A percentile compares a stretch with the other conserved stretches of the same genome.
Evolutionary conservation across 2,888 invertebrate genomes (phyloP).

Genomic region (Torymus tubicola): DNA sequence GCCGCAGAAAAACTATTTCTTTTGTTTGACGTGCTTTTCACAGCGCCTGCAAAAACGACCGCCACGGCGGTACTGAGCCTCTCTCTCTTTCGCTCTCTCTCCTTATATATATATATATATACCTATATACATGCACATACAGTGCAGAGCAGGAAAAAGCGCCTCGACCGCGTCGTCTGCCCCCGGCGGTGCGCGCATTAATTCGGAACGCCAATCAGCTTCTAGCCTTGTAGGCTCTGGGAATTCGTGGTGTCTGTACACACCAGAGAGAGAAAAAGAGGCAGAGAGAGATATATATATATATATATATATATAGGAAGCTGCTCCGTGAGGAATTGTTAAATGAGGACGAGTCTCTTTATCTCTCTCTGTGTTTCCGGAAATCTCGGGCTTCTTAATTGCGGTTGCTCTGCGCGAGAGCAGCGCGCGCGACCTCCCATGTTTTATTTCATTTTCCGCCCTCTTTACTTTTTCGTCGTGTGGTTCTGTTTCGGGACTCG

Average conservation of each 20-base stretch:
- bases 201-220: conserved; percentile 51
- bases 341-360: conserved; percentile 45
- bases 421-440: background rate
- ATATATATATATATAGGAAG: conserved; percentile 31
- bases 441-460: conserved; percentile 33
- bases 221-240: conserved; percentile 10
- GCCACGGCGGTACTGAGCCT: too few species aligned
- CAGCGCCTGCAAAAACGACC: background rate
- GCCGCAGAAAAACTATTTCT: conserved; percentile 5
- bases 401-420: conserved; percentile 24
- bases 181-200: conserved; percentile 24
- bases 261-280: conserved; percentile 6
- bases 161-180: background rate
- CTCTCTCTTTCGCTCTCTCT: too few species aligned
- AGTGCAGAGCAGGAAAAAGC: too few species aligned
- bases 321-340: conserved; percentile 55
- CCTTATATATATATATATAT: too few species aligned
- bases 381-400: conserved; percentile 56
- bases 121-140: too few species aligned
- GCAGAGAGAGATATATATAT: too few species aligned
- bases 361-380: conserved; percentile 31
- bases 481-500: too few species aligned
- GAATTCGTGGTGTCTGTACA: conserved; percentile 32
- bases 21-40: conserved; percentile 2
- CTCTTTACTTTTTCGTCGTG: background rate